A percentile compares a stretch with the other conserved stretches of the same genome.
phyloP scores from a whole-genome alignment of 2,113 vertebrate species.

The Motacilla tschutschensis region DNA sequence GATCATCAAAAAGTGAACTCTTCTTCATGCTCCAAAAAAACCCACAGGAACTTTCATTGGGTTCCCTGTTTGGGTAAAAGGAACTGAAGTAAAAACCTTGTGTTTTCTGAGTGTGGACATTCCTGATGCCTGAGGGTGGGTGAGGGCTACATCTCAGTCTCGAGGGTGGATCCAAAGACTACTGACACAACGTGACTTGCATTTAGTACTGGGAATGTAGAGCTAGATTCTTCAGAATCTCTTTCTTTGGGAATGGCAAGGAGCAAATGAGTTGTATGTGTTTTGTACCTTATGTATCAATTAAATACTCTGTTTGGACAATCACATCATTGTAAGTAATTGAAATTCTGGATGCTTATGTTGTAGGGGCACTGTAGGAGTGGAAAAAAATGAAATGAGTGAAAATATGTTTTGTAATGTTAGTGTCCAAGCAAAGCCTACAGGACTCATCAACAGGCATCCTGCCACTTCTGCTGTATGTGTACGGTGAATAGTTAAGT shows the following conservation, averaged over 20 bases:
- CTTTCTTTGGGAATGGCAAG: neutral
- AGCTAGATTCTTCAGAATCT: neutral
- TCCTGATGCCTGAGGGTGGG: neutral
- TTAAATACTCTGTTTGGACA: neutral
- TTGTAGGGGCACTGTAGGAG: neutral
- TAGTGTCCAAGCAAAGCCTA: neutral
- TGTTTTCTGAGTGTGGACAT: neutral
- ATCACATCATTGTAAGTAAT: neutral
- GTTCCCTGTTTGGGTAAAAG: neutral
- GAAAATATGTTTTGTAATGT: neutral
- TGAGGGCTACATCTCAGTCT: neutral
- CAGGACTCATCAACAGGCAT: neutral
- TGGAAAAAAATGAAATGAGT: neutral
- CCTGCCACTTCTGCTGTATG: neutral
- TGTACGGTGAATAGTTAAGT: neutral
- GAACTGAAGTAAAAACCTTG: neutral
- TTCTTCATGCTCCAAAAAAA: neutral
- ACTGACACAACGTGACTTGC: neutral
- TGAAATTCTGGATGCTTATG: neutral
- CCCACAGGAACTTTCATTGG: neutral
- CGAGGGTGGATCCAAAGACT: neutral
- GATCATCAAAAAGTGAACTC: neutral
- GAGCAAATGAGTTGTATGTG: neutral
- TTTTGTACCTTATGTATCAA: neutral
- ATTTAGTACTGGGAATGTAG: neutral